Conservation (phyloP, 2,888 invertebrate species). For the Chymomyza procnemis region DNA sequence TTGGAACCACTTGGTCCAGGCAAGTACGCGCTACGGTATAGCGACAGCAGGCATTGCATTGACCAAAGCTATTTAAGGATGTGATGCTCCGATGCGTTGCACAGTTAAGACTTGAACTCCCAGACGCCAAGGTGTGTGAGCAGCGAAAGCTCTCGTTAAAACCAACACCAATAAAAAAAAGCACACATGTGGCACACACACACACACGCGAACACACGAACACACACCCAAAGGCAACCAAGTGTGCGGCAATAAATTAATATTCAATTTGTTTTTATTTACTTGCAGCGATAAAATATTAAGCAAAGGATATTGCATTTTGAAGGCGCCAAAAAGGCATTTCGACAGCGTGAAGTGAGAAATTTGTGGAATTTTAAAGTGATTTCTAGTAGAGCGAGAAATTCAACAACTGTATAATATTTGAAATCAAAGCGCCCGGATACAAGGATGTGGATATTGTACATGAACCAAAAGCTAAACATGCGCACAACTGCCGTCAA, state of each 20-base stretch:
- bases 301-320: not conserved
- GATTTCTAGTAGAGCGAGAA: not conserved
- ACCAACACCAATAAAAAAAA: slow-evolving; percentile 8
- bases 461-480: slow-evolving; percentile 64
- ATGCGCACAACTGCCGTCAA: slow-evolving; percentile 76
- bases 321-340: not conserved
- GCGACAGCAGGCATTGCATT: slow-evolving; percentile 26
- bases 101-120: slow-evolving; percentile 62
- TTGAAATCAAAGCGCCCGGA: slow-evolving; percentile 76
- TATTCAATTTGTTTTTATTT: not conserved
- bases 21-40: slow-evolving; percentile 29
- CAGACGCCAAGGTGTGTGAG: slow-evolving; percentile 50
- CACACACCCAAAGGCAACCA: not conserved
- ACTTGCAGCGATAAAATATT: not conserved
- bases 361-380: not conserved
- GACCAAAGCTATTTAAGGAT: slow-evolving; percentile 69
- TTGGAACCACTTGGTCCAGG: not conserved
- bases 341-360: not conserved
- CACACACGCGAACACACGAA: slow-evolving; percentile 8
- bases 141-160: slow-evolving; percentile 12
- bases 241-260: not conserved
- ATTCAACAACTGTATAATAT: slow-evolving; percentile 72
- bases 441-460: slow-evolving; percentile 65
- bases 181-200: slow-evolving; percentile 1
- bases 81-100: slow-evolving; percentile 64